Base-by-base conservation (phyloP, 2,113 vertebrate species). In the Onychorhynchus coronatus region DNA sequence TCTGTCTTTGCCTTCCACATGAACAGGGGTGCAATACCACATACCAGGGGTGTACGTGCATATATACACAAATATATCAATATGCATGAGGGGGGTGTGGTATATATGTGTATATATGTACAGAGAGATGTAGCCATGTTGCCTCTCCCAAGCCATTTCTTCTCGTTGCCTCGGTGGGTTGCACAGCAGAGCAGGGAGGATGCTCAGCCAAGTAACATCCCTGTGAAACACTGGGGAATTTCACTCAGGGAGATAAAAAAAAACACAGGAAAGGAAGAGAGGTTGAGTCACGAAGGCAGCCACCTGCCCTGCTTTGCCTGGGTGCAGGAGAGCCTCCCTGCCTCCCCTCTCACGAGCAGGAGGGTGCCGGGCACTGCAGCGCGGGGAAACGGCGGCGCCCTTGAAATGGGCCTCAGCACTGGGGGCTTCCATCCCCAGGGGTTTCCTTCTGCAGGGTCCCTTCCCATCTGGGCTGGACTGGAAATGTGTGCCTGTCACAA, bases 1-100 rank as follows among this genome's bases (percentile, higher is more conserved):
- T 0, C 47, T 28, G 5, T 17, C 41, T 41, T 77, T 84, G 50
- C 50, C 42, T 67, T 71, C 63, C 23, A 59, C 39, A 12, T 10
- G 33, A 56, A 22, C 17, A 13, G 2, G 19, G 3, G 23, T 14
- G 12, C 42, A 47, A 47, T 24, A 13, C 30, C 58, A 16, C 1
- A 49, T 19, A 27, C 5, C 37, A 53, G 47, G 14, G 27, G 19
- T 18, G 13, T 42, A 41, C 12, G 2, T n/a, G 8, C 14, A 11
- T 24, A 6, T 9, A 12, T 4, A 42, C 1, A 41, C 5, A 31
- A 2, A 41, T 0, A 17, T 1, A 37, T 12, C 24, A 12, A 20
- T 6, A 28, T 8, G 18, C 23, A 20, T 3, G 13, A 63, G 49
- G 30, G 6, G 5, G 2, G 8, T n/a, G 66, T 35, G 31, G 21